These are phyloP conservation scores for Dicerorhinus sumatrensis DNA, from an alignment of 2,113 vertebrate species.

Conservation along the genomic window DNA sequence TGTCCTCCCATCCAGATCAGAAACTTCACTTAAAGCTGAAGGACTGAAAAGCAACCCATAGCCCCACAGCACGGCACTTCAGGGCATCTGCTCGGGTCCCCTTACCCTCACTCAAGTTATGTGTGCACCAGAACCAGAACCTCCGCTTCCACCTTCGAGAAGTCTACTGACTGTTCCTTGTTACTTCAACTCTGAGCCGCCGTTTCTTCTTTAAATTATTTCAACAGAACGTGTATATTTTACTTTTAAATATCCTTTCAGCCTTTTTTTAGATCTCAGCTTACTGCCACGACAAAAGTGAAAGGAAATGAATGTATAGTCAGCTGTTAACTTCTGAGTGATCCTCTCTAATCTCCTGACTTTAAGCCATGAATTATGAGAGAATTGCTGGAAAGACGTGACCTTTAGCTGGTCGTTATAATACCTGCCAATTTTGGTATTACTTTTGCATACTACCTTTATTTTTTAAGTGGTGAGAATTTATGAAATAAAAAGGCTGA, in stretches of 20 bases:
- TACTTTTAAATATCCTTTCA: neutral
- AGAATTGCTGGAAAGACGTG: neutral
- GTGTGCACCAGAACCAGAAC: neutral
- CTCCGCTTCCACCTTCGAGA: neutral
- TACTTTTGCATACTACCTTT: neutral
- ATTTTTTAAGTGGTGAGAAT: neutral
- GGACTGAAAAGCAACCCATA: no score
- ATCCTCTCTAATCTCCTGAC: neutral
- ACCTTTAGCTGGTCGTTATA: neutral
- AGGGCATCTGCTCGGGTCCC: no score
- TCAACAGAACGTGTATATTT: neutral
- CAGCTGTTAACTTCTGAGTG: neutral
- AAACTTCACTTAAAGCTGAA: neutral
- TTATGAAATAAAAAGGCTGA: neutral
- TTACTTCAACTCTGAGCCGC: neutral
- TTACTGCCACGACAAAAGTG: neutral
- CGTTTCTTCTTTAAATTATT: neutral
- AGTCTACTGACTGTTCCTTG: neutral
- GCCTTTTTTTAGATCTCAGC: neutral
- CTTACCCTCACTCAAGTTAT: rapidly evolving
- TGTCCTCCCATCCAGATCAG: no score
- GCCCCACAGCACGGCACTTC: rapidly evolving
- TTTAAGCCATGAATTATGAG: neutral
- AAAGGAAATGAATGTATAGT: neutral
- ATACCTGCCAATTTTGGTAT: neutral